phyloP scores from a whole-genome alignment of 1,140 invertebrate species.

The Octopus sinensis region DNA sequence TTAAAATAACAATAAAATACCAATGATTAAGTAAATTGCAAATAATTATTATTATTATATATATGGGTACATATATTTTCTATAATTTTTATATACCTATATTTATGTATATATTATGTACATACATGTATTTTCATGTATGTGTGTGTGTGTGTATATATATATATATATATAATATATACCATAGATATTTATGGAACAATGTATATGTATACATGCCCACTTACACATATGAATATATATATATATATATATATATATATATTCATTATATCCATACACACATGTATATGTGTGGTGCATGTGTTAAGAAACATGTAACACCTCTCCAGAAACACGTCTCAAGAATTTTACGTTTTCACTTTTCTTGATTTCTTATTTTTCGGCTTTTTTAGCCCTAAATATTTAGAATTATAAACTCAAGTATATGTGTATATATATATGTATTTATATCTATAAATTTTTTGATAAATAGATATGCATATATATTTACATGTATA shows the following conservation, averaged over 20 bases:
- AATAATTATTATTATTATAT: not conserved
- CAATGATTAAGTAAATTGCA: not conserved
- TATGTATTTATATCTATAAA: no score
- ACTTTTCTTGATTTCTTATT: no score
- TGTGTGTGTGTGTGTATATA: not conserved
- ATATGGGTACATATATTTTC: not conserved
- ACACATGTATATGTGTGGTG: not conserved
- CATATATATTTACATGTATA: no score
- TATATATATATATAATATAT: not conserved
- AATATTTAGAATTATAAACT: no score
- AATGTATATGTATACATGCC: not conserved
- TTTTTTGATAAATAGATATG: no score
- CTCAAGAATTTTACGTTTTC: no score
- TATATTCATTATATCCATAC: not conserved
- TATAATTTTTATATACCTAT: not conserved
- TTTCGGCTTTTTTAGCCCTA: no score
- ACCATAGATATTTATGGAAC: not conserved
- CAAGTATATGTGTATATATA: no score
- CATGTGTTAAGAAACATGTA: not conserved
- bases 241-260: constrained; percentile 5
- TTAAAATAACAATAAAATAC: no score
- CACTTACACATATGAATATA: not conserved
- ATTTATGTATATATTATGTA: not conserved
- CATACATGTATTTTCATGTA: not conserved
- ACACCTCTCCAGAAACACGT: not conserved